These are phyloP conservation scores for Drosophila truncata DNA, from an alignment of 1,140 invertebrate genomes.

Conservation along the genomic window DNA sequence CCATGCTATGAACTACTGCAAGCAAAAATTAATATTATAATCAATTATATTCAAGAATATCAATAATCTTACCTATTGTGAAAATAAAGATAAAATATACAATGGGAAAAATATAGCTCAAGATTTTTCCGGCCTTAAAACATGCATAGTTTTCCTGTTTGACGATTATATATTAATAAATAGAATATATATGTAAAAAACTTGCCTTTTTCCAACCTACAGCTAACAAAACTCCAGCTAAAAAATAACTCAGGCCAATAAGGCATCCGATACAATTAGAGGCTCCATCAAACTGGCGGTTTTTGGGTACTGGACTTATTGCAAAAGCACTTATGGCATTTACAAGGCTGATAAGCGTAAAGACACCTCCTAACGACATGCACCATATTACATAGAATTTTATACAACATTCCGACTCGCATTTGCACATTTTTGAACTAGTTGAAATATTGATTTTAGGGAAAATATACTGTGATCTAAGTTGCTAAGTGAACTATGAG, in stretches of 20 bases:
- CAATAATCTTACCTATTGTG: neutral
- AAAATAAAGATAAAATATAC: neutral
- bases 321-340: neutral
- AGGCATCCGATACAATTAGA: neutral
- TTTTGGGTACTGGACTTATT: too few relatives aligned
- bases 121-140: neutral
- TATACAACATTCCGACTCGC: neutral
- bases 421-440: constrained; percentile 6
- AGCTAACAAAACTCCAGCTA: neutral
- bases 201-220: neutral
- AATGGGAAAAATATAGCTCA: constrained; percentile 8
- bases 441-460: too few relatives aligned
- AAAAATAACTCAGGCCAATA: neutral
- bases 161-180: too few relatives aligned
- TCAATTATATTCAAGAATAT: too few relatives aligned
- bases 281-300: neutral
- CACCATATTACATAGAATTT: constrained; percentile 13
- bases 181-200: neutral
- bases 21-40: neutral
- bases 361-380: neutral
- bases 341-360: neutral
- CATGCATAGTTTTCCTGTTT: neutral
- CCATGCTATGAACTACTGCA: constrained; percentile 1
- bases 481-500: neutral
- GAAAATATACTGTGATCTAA: neutral